A percentile compares a stretch with the other conserved stretches of the same genome.
These are phyloP conservation scores for Pseudanteris insignis DNA, from an alignment of 2,888 invertebrate genomes.

Conservation along the genomic window DNA sequence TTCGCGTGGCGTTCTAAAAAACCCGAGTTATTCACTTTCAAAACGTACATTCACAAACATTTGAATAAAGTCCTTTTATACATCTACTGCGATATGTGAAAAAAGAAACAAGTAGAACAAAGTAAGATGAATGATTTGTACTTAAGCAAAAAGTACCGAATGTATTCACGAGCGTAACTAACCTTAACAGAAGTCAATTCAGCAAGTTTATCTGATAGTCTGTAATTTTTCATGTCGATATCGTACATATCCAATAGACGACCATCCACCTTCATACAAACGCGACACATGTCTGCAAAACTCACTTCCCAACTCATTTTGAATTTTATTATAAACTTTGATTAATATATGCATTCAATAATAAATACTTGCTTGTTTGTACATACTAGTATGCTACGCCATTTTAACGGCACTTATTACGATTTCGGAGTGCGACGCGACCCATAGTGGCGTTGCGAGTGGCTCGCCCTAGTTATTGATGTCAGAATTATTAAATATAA, in stretches of 20 bases:
- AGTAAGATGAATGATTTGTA: conserved; percentile 1
- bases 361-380: conserved; percentile 36
- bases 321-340: background rate
- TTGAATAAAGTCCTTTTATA: too few species aligned
- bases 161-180: conserved; percentile 34
- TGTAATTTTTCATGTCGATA: conserved; percentile 52
- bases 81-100: background rate
- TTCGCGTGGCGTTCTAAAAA: conserved; percentile 10
- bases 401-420: conserved; percentile 14
- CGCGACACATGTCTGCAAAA: conserved; percentile 59
- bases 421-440: conserved; percentile 9
- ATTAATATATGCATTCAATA: conserved; percentile 13
- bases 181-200: conserved; percentile 57
- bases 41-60: background rate
- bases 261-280: conserved; percentile 61
- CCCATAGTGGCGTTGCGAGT: background rate
- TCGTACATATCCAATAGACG: conserved; percentile 59
- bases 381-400: conserved; percentile 32
- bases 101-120: conserved; percentile 1
- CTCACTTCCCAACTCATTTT: conserved; percentile 53
- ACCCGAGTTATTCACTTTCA: background rate
- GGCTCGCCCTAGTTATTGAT: background rate
- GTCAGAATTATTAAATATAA: background rate
- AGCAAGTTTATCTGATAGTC: conserved; percentile 57
- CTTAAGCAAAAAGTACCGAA: conserved; percentile 8